phyloP scores from a whole-genome alignment of 2,113 vertebrate genomes.

The Toxostoma redivivum region DNA sequence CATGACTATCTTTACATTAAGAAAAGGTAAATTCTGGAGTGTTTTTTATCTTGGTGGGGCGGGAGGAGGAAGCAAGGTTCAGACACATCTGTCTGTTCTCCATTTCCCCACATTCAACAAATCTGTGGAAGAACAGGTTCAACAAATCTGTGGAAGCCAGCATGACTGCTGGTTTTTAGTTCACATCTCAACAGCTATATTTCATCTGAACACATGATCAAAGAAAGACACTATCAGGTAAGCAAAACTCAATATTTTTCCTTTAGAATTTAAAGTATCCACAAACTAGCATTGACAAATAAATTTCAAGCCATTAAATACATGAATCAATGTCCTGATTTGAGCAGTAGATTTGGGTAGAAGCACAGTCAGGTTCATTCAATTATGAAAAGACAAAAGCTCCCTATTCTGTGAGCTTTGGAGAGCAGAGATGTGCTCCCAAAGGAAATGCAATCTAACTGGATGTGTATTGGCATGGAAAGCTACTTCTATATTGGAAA shows the following conservation, averaged over 20 bases:
- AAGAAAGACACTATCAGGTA: background rate
- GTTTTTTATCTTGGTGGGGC: background rate
- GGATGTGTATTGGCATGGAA: background rate
- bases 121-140: background rate
- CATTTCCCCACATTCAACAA: background rate
- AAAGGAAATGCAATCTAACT: background rate
- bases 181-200: background rate
- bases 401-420: background rate
- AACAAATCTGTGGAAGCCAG: background rate
- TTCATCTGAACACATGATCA: background rate
- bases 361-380: background rate
- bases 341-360: background rate
- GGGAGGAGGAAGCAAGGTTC: rapidly evolving
- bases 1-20: background rate
- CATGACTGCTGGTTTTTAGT: background rate
- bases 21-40: background rate
- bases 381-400: background rate
- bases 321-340: background rate
- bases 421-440: background rate
- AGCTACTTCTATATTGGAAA: background rate
- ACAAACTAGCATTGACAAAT: background rate
- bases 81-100: background rate
- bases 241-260: background rate
- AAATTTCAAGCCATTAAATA: background rate
- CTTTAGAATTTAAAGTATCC: background rate